Evolutionary conservation across 2,888 invertebrate species (phyloP).

Genomic region (Plebejus anna): DNA sequence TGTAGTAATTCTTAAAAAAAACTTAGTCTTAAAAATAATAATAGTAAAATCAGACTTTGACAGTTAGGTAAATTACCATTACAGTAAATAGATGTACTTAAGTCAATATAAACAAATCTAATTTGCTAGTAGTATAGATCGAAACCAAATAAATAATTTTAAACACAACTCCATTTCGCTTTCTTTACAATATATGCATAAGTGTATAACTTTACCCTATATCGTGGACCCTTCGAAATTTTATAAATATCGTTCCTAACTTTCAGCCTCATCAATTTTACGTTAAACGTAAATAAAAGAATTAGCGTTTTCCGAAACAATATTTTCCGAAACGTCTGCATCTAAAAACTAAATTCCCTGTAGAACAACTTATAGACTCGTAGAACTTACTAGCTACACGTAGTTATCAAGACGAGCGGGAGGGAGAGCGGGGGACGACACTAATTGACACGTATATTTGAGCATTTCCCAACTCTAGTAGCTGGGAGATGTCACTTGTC

Average conservation of each 20-base stretch:
- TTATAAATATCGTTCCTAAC: neutral
- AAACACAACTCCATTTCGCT: neutral
- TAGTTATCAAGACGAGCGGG: neutral
- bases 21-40: neutral
- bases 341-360: constrained; percentile 12
- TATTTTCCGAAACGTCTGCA: neutral
- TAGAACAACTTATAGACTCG: neutral
- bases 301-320: neutral
- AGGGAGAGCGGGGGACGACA: neutral
- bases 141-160: neutral
- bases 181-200: neutral
- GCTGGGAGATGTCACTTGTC: neutral
- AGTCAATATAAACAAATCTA: neutral
- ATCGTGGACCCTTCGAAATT: neutral
- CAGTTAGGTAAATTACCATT: neutral
- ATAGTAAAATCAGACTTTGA: neutral
- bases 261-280: constrained; percentile 5
- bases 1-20: neutral
- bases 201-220: neutral
- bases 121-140: neutral
- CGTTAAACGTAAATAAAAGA: neutral
- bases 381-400: neutral
- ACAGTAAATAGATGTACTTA: neutral
- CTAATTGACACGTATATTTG: neutral
- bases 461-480: neutral